Base-by-base conservation (phyloP, 1,140 invertebrate genomes). In the Idris sp. region DNA sequence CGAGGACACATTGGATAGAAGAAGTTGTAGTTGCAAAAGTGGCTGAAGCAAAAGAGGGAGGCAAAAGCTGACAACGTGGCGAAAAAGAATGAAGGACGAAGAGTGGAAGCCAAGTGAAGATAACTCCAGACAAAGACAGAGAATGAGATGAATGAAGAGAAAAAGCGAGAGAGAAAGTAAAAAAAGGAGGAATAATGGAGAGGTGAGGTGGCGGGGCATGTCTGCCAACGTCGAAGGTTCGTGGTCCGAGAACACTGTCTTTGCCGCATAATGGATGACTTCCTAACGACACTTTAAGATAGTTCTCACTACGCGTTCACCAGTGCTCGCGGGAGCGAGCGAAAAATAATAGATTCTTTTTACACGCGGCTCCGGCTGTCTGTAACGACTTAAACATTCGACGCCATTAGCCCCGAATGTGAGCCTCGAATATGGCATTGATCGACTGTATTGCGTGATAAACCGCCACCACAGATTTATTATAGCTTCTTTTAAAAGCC, bases 261-360 rank as follows among this genome's bases (percentile, higher is more conserved):
- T 80, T 76, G 79, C 78, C 79, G 81, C 79, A 83, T 83, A 83
- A 83, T 83, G 82, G 82, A 83, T 82, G 81, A 83, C 82, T 83
- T 83, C 81, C 81, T 83, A 83, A 83, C 82, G 82, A 83, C 82
- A 83, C 81, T 83, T 83, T 83, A 83, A 83, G 81, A 82, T 81
- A 82, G 81, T 83, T 83, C 81, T 74, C 81, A 67, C 76, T 74
- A 69, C 44, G 78, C 71, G 49, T 76, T 49, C 43, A 48, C 51
- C 68, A 9, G 14, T 72, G 75, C 80, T 80, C 53, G 54, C 62
- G 46, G 41, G 33, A 25, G 61, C 30, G 59, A 82, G 74, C 69
- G 64, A 72, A 75, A 77, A 83, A 81, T 82, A 81, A 81, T 83
- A 81, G 81, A 82, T 81, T 83, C 74, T 80, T 83, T 83, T 43